phyloP scores from a whole-genome alignment of 2,797 vertebrate genomes.

The Chlorospingus flavigularis region DNA sequence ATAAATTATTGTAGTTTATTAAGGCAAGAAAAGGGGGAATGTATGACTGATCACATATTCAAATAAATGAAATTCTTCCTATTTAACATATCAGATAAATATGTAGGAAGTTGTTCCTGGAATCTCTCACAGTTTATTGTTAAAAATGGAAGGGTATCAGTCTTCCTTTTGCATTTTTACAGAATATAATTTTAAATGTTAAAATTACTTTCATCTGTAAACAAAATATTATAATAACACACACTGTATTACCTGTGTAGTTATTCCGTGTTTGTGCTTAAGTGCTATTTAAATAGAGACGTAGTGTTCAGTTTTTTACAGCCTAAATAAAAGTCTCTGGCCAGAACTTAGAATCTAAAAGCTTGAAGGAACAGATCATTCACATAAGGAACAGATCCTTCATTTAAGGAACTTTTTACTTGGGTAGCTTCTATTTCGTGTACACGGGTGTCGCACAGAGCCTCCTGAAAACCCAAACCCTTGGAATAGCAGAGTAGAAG shows the following conservation, averaged over 20 bases:
- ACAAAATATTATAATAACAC: not conserved
- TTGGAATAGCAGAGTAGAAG: not conserved
- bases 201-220: not conserved
- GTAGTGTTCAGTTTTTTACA: not conserved
- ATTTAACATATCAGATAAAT: not conserved
- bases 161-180: not conserved
- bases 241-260: not conserved
- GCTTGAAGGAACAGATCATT: not conserved
- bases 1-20: not conserved
- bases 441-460: not conserved
- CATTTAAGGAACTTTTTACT: not conserved
- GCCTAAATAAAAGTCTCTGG: not conserved
- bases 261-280: not conserved
- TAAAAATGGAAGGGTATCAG: not conserved
- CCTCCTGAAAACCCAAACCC: not conserved
- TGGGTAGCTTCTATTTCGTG: not conserved
- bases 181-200: not conserved
- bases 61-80: not conserved
- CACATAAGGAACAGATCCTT: not conserved
- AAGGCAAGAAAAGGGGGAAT: not conserved
- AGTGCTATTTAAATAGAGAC: not conserved
- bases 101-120: not conserved
- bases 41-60: not conserved
- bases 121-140: not conserved
- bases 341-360: not conserved